Evolutionary conservation across 2,888 invertebrate species (phyloP).

Genomic region (Silvanus unidentatus): DNA sequence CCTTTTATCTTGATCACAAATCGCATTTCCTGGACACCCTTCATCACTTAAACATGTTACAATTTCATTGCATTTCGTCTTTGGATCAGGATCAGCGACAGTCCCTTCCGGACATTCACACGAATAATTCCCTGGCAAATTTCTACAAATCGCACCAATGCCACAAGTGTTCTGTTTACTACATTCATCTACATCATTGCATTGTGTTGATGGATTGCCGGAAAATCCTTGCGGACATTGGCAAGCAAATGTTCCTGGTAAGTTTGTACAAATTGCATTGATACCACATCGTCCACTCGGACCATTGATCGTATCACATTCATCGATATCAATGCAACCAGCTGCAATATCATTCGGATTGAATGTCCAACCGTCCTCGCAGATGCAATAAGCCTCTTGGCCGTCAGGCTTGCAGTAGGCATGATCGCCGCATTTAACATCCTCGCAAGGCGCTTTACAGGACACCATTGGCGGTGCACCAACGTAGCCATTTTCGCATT

Average conservation of each 20-base stretch:
- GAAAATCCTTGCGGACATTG: constrained; percentile 79
- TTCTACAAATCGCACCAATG: constrained; percentile 71
- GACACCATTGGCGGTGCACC: constrained; percentile 73
- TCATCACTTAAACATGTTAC: constrained; percentile 68
- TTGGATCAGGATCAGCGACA: constrained; percentile 77
- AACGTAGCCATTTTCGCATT: constrained; percentile 74
- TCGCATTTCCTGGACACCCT: constrained; percentile 85
- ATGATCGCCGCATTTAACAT: constrained; percentile 82
- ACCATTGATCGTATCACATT: constrained; percentile 75
- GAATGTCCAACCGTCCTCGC: constrained; percentile 90
- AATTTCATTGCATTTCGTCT: constrained; percentile 74
- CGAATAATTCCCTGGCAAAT: constrained; percentile 67
- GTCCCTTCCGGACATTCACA: constrained; percentile 80
- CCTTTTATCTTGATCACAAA: constrained; percentile 70
- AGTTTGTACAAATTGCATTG: constrained; percentile 75
- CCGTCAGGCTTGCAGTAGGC: constrained; percentile 86
- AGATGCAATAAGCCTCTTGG: constrained; percentile 84
- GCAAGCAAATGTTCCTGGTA: constrained; percentile 73
- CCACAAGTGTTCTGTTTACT: constrained; percentile 67
- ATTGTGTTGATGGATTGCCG: constrained; percentile 77
- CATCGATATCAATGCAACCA: constrained; percentile 85
- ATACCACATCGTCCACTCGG: constrained; percentile 78
- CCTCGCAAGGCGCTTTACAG: constrained; percentile 89
- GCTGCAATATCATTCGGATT: constrained; percentile 83
- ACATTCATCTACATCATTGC: constrained; percentile 82